phyloP scores from a whole-genome alignment of 2,888 invertebrate genomes.

The Gisinianus flammeolus region DNA sequence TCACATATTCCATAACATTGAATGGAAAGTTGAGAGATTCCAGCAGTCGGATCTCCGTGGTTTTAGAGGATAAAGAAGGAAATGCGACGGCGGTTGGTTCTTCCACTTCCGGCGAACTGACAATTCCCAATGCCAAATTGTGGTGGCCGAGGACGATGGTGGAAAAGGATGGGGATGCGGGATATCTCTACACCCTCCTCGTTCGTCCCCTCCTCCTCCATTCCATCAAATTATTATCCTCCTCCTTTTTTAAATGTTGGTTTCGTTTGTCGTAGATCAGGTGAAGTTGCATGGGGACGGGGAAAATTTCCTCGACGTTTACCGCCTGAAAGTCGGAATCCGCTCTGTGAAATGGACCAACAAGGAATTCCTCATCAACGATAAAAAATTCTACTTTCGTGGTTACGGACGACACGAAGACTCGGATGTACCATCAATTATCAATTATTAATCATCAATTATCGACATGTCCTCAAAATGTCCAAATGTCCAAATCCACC shows the following conservation, averaged over 20 bases:
- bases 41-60: slow-evolving; percentile 17
- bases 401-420: slow-evolving; percentile 56
- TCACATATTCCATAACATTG: not conserved
- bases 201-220: slow-evolving; percentile 62
- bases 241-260: too few relatives aligned
- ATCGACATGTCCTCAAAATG: not conserved
- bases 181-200: slow-evolving; percentile 85
- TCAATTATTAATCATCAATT: too few relatives aligned
- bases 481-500: not conserved
- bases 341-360: slow-evolving; percentile 48
- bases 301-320: slow-evolving; percentile 45
- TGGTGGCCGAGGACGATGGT: slow-evolving; percentile 79
- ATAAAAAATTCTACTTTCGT: slow-evolving; percentile 53
- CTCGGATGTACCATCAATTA: slow-evolving; percentile 45
- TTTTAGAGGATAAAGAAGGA: slow-evolving; percentile 49
- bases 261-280: too few relatives aligned
- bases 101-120: slow-evolving; percentile 67
- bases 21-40: too few relatives aligned
- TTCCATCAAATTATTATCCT: not conserved
- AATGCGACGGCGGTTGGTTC: slow-evolving; percentile 37
- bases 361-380: slow-evolving; percentile 51
- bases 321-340: slow-evolving; percentile 54
- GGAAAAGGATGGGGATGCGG: slow-evolving; percentile 61
- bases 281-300: too few relatives aligned
- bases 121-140: slow-evolving; percentile 74